Evolutionary conservation across 2,113 vertebrate species (phyloP), one percentile per base, ranked within the genome.

Genomic region (Bos indicus): DNA sequence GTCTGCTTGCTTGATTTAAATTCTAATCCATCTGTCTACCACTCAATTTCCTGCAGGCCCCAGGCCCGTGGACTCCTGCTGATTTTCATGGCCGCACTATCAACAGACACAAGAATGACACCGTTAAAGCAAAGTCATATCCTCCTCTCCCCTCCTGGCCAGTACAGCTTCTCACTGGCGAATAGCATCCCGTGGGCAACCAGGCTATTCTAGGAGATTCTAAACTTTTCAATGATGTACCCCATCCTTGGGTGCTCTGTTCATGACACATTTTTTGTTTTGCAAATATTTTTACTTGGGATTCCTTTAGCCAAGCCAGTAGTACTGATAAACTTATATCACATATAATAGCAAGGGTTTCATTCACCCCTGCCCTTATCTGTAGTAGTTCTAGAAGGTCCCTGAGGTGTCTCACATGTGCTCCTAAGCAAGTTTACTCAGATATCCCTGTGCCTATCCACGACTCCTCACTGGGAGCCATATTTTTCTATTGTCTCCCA

Each of bases 1-100:
- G 77, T 93, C 96, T 90, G 64, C 81, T 94, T 96, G 91, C 87
- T 97, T 94, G 91, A 94, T 97, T 98, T 97, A 91, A 95, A 97
- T 97, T 98, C 94, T 95, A 97, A 97, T 93, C 90, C 89, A 74
- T 96, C 91, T 90, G 57, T 94, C 93, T 25, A 93, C 46, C 60
- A 97, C 95, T 97, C 95, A 52, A 96, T 97, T 97, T 97, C 91
- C 78, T 96, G 95, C 82, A 91, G 56, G 83, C 94, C 26, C 67
- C 94, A 71, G 88, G 77, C 40, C 89, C 81, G 12, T 81, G 93
- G 74, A 87, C 82, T 95, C 98, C 97, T 40, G 95, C 91, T 96
- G 87, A 93, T 52, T 95, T 92, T 71, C 91, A 90, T 48, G 80
- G 62, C 46, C 83, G 94, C 62, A 71, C 67, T 91, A 94, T 88